Evolutionary conservation across 2,888 invertebrate genomes (phyloP).

Genomic region (Heteromurus nitidus): DNA sequence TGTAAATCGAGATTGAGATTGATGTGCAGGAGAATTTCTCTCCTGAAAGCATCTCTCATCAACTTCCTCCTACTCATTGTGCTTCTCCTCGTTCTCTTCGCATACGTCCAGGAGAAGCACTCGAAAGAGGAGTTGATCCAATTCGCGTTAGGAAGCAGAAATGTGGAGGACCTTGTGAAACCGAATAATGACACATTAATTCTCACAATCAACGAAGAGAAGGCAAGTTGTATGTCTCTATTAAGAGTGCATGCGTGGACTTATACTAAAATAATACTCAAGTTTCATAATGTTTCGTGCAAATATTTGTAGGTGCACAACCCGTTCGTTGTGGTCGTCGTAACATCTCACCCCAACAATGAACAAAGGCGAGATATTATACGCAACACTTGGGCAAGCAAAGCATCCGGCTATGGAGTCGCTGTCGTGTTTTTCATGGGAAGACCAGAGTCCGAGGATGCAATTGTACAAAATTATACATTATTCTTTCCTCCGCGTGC

Average conservation of each 20-base stretch:
- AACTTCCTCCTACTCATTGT: background rate
- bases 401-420: conserved; percentile 24
- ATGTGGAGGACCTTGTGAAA: conserved; percentile 51
- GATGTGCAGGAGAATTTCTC: background rate
- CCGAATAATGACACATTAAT: conserved; percentile 55
- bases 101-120: conserved; percentile 44
- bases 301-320: background rate
- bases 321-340: conserved; percentile 43
- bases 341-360: conserved; percentile 54
- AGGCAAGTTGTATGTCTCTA: background rate
- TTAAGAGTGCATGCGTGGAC: background rate
- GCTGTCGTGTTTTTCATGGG: conserved; percentile 60
- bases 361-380: conserved; percentile 52
- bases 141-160: conserved; percentile 44
- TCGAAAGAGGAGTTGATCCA: conserved; percentile 40
- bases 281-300: background rate
- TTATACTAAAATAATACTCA: background rate
- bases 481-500: background rate
- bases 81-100: background rate
- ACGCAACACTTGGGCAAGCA: conserved; percentile 47
- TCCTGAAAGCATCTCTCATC: background rate
- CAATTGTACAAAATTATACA: conserved; percentile 30
- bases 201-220: conserved; percentile 1
- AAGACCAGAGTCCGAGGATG: conserved; percentile 48
- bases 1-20: background rate